Base-by-base conservation (phyloP, 2,113 vertebrate genomes). In the Columba janthina region DNA sequence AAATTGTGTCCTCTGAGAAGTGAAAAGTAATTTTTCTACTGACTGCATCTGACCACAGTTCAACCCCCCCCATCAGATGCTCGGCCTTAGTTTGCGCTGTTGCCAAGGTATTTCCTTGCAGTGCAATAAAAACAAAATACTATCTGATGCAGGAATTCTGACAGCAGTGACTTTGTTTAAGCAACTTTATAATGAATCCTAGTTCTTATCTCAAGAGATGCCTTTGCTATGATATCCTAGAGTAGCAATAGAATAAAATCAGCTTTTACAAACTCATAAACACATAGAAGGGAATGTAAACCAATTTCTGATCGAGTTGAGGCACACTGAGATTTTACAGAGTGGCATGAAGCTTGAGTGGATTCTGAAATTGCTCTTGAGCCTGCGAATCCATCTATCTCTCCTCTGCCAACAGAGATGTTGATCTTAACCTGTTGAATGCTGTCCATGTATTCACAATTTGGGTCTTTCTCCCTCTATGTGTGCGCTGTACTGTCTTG, bases 281-380 rank as follows among this genome's bases (percentile, higher is more conserved):
- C 96, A 96, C 91, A 89, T 79, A 88, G 94, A 88, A 92, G 81
- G 90, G 72, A 96, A 79, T 90, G 90, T 96, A 94, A 97, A 96
- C 93, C 96, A 96, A 97, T 97, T 97, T 96, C 93, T 93, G 96
- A 94, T 92, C 90, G 80, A 72, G 93, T 53, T 40, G 94, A 96
- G 95, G 94, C 69, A 95, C 89, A 60, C 88, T 94, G 95, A 95
- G 95, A 89, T 90, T 96, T 96, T 88, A 83, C 64, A 84, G 84
- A 94, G 82, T 95, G 96, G 79, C 96, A 97, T 26, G 74, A 97
- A 96, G 93, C 96, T 93, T 96, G 95, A 97, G 91, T 93, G 90
- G 92, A 72, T 82, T 96, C 73, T 84, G 91, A 97, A 97, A 97
- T 97, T 97, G 96, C 96, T 97, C 94, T 93, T 66, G 73, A 95